Base-by-base conservation (phyloP, 1,140 invertebrate genomes). In the Mamestra configurata region DNA sequence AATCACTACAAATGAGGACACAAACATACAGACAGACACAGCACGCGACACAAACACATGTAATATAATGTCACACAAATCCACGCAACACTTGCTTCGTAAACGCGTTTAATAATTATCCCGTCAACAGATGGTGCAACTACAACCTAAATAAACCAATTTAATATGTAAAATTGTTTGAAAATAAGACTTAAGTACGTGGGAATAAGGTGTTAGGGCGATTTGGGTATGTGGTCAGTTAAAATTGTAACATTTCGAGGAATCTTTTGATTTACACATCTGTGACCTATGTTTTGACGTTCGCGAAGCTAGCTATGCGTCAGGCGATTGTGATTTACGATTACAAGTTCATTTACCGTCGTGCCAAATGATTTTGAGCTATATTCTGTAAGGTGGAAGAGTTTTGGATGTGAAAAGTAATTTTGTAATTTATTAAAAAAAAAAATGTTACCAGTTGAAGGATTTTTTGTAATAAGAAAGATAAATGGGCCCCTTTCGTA, bases 221-320 rank as follows among this genome's bases (percentile, higher is more conserved):
- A 22, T 57, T 40, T 73, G 37, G 1, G 13, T 15, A n/a, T 11
- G 13, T 57, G n/a, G 18, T 4, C 22, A 22, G 11, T 31, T 20
- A 57, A 59, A 76, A 76, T 76, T 76, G 73, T 61, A 0, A 22
- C 40, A 31, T 64, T 64, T 64, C 73, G 18, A 35, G 57, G 73
- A 76, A 76, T 76, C 73, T 76, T 40, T 64, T 81, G 79, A 81
- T 77, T 77, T 77, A 81, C 66, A 51, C 46, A 49, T 59, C 24
- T 76, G 73, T 61, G 79, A 51, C 73, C 75, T 61, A 61, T 81
- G 79, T 81, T 81, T 81, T 81, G 79, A 81, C 79, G 79, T 77
- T 71, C 43, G 40, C 64, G 51, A 11, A 81, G 64, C 66, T 49
- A 66, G 75, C 73, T 59, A 77, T 66, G 73, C 66, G 77, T 82